A percentile compares a stretch with the other conserved stretches of the same genome.
These are phyloP conservation scores for Trematomus loennbergii DNA, from an alignment of 2,113 vertebrate species.

Conservation along the genomic window DNA sequence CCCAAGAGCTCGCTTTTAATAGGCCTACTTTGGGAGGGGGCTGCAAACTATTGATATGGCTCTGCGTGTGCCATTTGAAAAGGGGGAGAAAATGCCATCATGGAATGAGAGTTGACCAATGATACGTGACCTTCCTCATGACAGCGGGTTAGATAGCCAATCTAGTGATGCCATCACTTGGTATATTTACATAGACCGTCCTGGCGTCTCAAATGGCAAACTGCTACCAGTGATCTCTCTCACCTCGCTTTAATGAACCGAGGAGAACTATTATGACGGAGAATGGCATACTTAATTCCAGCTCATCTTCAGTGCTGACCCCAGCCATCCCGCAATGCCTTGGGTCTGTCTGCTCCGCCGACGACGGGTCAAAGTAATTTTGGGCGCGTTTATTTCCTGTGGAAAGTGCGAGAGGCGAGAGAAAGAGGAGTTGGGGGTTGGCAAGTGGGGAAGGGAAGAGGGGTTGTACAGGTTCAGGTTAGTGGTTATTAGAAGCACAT, in stretches of 20 bases:
- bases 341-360: constrained; percentile 92
- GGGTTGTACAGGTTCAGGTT: constrained; percentile 85
- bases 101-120: constrained; percentile 83
- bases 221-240: constrained; percentile 80
- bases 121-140: constrained; percentile 84
- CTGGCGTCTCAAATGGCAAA: constrained; percentile 53
- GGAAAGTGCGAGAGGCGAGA: constrained; percentile 85
- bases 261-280: constrained; percentile 94
- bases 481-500: constrained; percentile 99
- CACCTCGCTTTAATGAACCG: constrained; percentile 96
- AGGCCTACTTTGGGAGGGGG: constrained; percentile 77
- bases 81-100: constrained; percentile 50
- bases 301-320: constrained; percentile 94
- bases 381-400: constrained; percentile 95
- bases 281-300: constrained; percentile 99
- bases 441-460: constrained; percentile 33
- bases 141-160: constrained; percentile 69
- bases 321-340: constrained; percentile 88
- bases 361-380: constrained; percentile 97
- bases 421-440: constrained; percentile 46
- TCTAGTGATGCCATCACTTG: constrained; percentile 70
- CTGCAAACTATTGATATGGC: constrained; percentile 79
- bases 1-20: constrained; percentile 87
- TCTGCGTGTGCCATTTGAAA: constrained; percentile 73
- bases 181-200: constrained; percentile 85